Base-by-base conservation (phyloP, 2,888 invertebrate genomes). In the Ennomos fuscantarius region DNA sequence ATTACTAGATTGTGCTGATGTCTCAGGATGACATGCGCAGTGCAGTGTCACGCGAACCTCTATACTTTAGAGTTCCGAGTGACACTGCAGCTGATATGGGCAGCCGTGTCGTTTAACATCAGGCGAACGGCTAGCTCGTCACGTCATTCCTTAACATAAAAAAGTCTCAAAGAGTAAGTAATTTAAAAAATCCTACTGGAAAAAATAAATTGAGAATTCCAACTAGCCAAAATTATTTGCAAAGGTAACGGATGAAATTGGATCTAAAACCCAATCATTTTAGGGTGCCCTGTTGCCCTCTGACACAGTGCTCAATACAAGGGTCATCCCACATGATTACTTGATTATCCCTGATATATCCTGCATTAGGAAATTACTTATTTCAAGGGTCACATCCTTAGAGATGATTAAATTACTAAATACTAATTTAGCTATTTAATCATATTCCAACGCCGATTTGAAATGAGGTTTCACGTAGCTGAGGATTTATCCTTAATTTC, bases 331-430 rank as follows among this genome's bases (percentile, higher is more conserved):
- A 1, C 44, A 9, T 48, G 57, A 57, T 57, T 44, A 48, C 39
- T 43, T 57, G 43, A 57, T 57, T 57, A 52, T 44, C 57, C 57
- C 34, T 40, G 39, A 39, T 48, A 39, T 47, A 32, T 13, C 52
- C 52, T 33, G 35, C 48, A 39, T 57, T 57, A 57, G 34, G 37
- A 57, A 42, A 52, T 57, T 57, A 52, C 47, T 39, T 31, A 39
- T 48, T 52, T 31, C 35, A 43, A 43, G 57, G 55, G 44, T 55
- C 48, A 39, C 32, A 13, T 32, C 45, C 43, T 11, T 10, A 9
- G 33, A 13, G 13, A 10, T 44, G 55, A 44, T 55, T 48, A 55
- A 42, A 48, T 55, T 48, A 55, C 37, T 39, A 37, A 47, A 42
- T 40, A 35, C 6, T 10, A 1, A 39, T 9, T 15, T 9, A 11